Evolutionary conservation across 2,888 invertebrate species (phyloP).

Genomic region (Linyphia triangularis): DNA sequence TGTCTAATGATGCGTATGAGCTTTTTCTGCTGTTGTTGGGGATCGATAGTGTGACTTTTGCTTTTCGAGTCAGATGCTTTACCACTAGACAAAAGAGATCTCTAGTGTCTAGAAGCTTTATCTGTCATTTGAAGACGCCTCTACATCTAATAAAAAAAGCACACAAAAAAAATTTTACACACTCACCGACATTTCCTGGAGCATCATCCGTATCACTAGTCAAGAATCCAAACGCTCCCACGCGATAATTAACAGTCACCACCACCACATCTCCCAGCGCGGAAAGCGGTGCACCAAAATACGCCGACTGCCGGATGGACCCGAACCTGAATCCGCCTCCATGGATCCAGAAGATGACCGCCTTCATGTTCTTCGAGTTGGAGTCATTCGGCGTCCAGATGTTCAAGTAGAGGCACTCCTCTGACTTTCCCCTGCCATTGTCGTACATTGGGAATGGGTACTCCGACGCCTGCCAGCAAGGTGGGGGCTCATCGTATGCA

Average conservation of each 20-base stretch:
- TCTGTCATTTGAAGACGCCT: too few relatives aligned
- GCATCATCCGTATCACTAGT: constrained; percentile 40
- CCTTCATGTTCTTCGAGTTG: background rate
- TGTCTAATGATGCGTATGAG: too few relatives aligned
- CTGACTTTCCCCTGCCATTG: background rate
- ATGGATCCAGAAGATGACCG: constrained; percentile 64
- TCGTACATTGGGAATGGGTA: constrained; percentile 51
- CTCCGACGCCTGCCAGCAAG: constrained; percentile 30
- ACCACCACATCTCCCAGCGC: constrained; percentile 58
- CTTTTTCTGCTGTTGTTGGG: too few relatives aligned
- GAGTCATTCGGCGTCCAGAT: constrained; percentile 42
- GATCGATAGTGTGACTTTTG: too few relatives aligned
- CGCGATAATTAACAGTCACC: constrained; percentile 62
- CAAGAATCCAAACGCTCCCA: constrained; percentile 57
- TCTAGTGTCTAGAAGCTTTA: too few relatives aligned
- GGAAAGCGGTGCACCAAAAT: constrained; percentile 12
- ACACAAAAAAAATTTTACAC: background rate
- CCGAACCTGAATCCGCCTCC: constrained; percentile 57
- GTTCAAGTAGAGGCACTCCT: constrained; percentile 72
- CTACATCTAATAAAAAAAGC: too few relatives aligned
- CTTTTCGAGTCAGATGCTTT: too few relatives aligned
- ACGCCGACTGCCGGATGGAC: background rate
- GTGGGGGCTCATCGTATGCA: background rate
- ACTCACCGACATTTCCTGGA: constrained; percentile 63
- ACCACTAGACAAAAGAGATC: too few relatives aligned